Base-by-base conservation (phyloP, 23 tunicate species). In the Halocynthia aurantium region DNA sequence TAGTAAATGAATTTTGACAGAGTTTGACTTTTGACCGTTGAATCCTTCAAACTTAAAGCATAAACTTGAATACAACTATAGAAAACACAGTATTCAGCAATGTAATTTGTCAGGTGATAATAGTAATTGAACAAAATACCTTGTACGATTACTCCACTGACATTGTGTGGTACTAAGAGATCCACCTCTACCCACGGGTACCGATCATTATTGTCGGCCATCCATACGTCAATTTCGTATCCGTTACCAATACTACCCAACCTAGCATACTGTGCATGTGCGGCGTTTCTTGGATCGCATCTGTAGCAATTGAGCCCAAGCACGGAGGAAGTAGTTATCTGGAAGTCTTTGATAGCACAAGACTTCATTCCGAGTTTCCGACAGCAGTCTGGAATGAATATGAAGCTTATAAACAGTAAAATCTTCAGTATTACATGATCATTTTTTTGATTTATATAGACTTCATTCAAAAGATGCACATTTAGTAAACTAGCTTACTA, bases 171-270 rank as follows among this genome's bases (percentile, higher is more conserved):
- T 8, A 67, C 13, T 17, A 80, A 21, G 22, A 80, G 68, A 67
- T 80, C 83, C 15, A 80, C 75, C 53, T 54, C n/a, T 54, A 80
- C 40, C 83, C 83, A 80, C 53, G 83, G 83, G 21, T 80, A 64
- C 53, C 12, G 49, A 53, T 80, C 83, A 13, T 67, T 8, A 7
- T 12, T 67, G 15, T 80, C 83, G 6, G 83, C 83, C 53, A 80
- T 80, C 83, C 83, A 80, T 52, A 55, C 58, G 12, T 80, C 44
- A 8, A 80, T 8, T 51, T 57, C 57, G 72, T 52, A 62, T 51
- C 65, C 52, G 4, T 67, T 53, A 57, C 69, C 54, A 22, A 52
- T 80, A 18, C 57, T 75, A 8, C 70, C 70, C 70, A 65, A 15
- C 31, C 83, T 55, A 6, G 75, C 83, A 57, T 51, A 80, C 57